Evolutionary conservation across 1,140 invertebrate species (phyloP).

Genomic region (Himalopsyche phryganea): DNA sequence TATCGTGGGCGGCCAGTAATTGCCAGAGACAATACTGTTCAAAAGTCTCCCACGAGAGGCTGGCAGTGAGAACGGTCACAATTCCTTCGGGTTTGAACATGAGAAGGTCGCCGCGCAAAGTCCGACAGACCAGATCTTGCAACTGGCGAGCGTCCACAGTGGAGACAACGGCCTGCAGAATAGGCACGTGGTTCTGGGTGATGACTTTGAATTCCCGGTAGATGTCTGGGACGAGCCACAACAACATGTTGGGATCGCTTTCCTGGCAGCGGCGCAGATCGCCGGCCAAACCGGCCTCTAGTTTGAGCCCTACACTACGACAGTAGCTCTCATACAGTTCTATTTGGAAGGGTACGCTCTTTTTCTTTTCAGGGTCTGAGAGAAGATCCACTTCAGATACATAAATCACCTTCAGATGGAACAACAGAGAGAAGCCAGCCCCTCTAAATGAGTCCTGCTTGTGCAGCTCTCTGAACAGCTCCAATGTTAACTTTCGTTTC

Average conservation of each 20-base stretch:
- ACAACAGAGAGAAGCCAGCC: slow-evolving; percentile 82
- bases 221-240: slow-evolving; percentile 87
- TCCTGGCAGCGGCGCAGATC: slow-evolving; percentile 86
- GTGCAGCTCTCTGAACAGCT: slow-evolving; percentile 71
- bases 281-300: slow-evolving; percentile 69
- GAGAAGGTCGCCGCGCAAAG: slow-evolving; percentile 82
- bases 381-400: slow-evolving; percentile 44
- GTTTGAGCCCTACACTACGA: slow-evolving; percentile 72
- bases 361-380: slow-evolving; percentile 50
- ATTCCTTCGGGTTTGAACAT: slow-evolving; percentile 77
- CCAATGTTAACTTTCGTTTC: slow-evolving; percentile 67
- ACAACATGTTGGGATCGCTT: slow-evolving; percentile 80
- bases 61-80: slow-evolving; percentile 70
- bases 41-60: slow-evolving; percentile 92
- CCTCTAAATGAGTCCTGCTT: slow-evolving; percentile 61
- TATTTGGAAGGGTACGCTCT: slow-evolving; percentile 73
- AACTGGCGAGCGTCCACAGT: slow-evolving; percentile 85
- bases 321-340: slow-evolving; percentile 85
- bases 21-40: slow-evolving; percentile 97
- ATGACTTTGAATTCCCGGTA: slow-evolving; percentile 87
- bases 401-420: slow-evolving; percentile 49
- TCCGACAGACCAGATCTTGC: slow-evolving; percentile 84
- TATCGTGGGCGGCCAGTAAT: slow-evolving; percentile 86
- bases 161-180: slow-evolving; percentile 83
- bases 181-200: slow-evolving; percentile 78